Evolutionary conservation across 2,888 invertebrate genomes (phyloP).

Genomic region (Cloeon dipterum): DNA sequence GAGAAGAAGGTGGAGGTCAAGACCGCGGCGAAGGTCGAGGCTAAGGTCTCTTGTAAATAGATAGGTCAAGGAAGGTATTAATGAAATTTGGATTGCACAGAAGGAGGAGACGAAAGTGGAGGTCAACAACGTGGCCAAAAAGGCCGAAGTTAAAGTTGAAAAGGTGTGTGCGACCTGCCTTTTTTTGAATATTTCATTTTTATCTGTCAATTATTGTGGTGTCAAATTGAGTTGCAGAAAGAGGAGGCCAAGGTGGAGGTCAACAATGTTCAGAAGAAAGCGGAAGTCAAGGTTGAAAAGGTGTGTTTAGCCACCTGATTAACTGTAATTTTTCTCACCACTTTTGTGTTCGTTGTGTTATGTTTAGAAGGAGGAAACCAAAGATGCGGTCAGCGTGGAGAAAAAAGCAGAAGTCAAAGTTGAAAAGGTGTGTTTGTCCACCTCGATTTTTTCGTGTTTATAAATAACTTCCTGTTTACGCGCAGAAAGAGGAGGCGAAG

Average conservation of each 20-base stretch:
- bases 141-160: constrained; percentile 12
- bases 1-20: constrained; percentile 13
- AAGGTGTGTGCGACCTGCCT: constrained; percentile 1
- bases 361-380: constrained; percentile 12
- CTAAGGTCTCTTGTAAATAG: not conserved
- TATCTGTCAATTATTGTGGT: not conserved
- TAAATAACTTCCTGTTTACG: not conserved
- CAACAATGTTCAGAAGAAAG: constrained; percentile 10
- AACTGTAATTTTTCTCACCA: not conserved
- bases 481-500: constrained; percentile 13
- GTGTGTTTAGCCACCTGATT: no score
- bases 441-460: not conserved
- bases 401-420: constrained; percentile 14
- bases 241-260: constrained; percentile 14
- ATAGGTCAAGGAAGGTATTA: not conserved
- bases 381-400: constrained; percentile 12
- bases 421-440: constrained; percentile 1
- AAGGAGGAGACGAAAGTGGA: constrained; percentile 15
- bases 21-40: constrained; percentile 4
- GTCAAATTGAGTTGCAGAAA: constrained; percentile 10
- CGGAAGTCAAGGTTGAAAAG: constrained; percentile 11
- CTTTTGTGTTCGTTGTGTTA: not conserved
- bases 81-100: constrained; percentile 7
- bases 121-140: constrained; percentile 10
- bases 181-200: not conserved